These are phyloP conservation scores for Zele albiditarsus DNA, from an alignment of 2,888 invertebrate genomes.

Conservation along the genomic window DNA sequence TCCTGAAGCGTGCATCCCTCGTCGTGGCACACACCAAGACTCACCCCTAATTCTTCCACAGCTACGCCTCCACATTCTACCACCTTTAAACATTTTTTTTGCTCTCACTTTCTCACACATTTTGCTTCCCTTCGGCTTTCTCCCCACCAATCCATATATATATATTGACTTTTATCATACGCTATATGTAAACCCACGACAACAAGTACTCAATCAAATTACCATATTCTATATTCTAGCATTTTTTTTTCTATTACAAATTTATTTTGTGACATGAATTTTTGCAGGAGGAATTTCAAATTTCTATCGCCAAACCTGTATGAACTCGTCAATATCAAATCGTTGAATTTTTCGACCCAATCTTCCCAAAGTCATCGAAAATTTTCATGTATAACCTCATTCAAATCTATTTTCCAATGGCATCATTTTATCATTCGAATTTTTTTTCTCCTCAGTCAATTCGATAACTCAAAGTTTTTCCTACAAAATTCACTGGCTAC, in stretches of 20 bases:
- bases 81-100: background rate
- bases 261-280: background rate
- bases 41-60: slow-evolving; percentile 11
- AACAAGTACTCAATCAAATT: slow-evolving; percentile 18
- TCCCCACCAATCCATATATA: no score
- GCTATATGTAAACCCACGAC: slow-evolving; percentile 13
- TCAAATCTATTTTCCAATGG: no score
- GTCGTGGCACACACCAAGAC: slow-evolving; percentile 25
- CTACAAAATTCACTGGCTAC: no score
- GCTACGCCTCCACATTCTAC: slow-evolving; percentile 6
- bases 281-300: no score
- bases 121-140: no score
- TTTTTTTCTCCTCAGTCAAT: background rate
- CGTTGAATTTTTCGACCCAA: no score
- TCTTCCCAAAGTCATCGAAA: no score
- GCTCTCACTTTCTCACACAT: no score
- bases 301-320: no score
- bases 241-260: background rate
- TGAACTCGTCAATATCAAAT: no score
- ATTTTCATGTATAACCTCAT: no score
- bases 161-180: slow-evolving; percentile 18
- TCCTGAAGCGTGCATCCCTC: slow-evolving; percentile 30
- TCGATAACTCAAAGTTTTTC: no score
- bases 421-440: background rate
- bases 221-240: background rate